A percentile compares a stretch with the other conserved stretches of the same genome.
Conservation (phyloP, 2,113 vertebrate species). For the Trichomycterus rosablanca region DNA sequence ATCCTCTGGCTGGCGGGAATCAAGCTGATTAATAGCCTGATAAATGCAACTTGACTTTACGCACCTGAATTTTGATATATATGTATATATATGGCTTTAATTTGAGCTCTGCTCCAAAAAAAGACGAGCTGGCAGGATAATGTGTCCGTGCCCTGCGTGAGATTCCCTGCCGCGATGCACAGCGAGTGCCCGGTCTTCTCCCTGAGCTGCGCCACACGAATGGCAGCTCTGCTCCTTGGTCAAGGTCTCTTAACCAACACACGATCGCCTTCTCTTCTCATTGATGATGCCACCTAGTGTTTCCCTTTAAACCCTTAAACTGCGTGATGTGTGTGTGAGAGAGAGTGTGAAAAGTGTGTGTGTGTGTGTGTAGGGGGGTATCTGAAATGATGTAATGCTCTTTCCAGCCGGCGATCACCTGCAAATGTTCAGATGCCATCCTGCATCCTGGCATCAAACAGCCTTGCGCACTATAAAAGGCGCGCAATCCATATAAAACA, state of each 20-base stretch:
- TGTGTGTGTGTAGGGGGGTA: conserved; percentile 16
- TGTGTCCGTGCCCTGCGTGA: conserved; percentile 30
- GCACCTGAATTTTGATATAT: no score
- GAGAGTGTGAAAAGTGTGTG: background rate
- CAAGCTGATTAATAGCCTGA: background rate
- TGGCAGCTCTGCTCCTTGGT: conserved; percentile 48
- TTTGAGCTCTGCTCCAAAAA: background rate
- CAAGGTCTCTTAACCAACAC: conserved; percentile 59
- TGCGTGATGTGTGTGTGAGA: background rate
- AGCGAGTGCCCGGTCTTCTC: conserved; percentile 23
- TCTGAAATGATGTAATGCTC: conserved; percentile 57
- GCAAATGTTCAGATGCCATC: no score
- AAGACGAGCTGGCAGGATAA: conserved; percentile 3
- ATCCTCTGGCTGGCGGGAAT: conserved; percentile 45
- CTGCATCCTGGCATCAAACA: no score
- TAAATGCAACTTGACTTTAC: background rate
- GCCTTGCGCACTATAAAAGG: no score
- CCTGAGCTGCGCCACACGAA: conserved; percentile 36
- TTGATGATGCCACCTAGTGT: conserved; percentile 74
- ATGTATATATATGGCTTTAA: conserved; percentile 24
- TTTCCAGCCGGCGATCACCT: no score
- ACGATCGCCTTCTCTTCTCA: conserved; percentile 41
- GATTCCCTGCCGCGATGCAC: conserved; percentile 13
- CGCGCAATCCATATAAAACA: no score
- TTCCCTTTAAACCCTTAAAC: conserved; percentile 48